phyloP scores from a whole-genome alignment of 2,113 vertebrate species.

The Cyphomyrus discorhynchus region DNA sequence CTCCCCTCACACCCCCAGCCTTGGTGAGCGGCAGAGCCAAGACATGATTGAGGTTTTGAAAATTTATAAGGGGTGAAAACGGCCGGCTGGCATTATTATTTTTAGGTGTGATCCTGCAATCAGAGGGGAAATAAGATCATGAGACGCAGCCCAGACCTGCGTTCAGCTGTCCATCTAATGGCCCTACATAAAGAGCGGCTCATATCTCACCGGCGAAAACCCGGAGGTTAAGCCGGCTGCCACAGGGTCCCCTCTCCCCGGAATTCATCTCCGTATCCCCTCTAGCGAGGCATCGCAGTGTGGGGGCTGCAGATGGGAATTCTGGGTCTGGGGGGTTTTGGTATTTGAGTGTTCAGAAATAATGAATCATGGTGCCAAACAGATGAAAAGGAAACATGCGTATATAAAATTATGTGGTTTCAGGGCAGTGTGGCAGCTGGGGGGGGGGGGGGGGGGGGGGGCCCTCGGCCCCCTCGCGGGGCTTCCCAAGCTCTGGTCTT shows the following conservation, averaged over 20 bases:
- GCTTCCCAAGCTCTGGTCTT: too few species aligned
- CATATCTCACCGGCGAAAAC: background rate
- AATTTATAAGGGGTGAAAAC: background rate
- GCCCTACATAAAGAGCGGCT: background rate
- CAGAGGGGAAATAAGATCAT: background rate
- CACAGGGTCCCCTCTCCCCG: background rate
- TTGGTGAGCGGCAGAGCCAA: background rate
- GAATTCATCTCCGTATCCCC: background rate
- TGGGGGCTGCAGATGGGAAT: background rate
- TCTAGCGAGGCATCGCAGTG: background rate
- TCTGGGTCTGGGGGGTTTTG: background rate
- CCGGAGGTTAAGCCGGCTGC: background rate
- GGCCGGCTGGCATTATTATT: background rate
- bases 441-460: fast-evolving
- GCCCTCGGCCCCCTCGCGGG: too few species aligned
- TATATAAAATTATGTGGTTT: background rate
- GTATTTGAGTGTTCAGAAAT: background rate
- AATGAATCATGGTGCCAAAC: background rate
- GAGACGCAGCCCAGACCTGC: background rate
- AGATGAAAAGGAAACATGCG: background rate
- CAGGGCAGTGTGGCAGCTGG: background rate
- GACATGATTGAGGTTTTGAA: slow-evolving; percentile 3
- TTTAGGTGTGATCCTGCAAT: background rate
- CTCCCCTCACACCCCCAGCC: background rate
- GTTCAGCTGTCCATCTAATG: background rate